Evolutionary conservation across 2,888 invertebrate genomes (phyloP), one percentile per base, ranked within the genome.

Genomic region (Sturmia bella): DNA sequence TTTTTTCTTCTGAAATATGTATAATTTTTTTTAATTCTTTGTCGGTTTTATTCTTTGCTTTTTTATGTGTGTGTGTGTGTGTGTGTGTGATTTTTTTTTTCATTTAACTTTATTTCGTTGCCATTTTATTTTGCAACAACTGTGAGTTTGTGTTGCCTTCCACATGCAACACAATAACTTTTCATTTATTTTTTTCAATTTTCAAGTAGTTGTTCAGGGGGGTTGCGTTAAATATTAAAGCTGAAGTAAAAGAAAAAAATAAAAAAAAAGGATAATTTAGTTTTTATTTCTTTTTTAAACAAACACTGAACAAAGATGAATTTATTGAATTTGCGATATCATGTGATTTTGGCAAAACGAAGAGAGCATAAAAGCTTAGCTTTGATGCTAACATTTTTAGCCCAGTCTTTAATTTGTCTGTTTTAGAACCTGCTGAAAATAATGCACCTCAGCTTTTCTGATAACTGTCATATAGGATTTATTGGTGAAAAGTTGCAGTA

Each of bases 111-210:
- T 17, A 11, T 24, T 19, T 39, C 56, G 43, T 57, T 72, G 50
- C 21, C 32, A 32, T 54, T 64, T 61, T 57, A 52, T 37, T 54
- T 43, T 64, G 57, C 66, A 66, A 64, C 61, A 76, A 27, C 32
- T 17, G 32, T 45, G 63, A 17, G 24, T 5, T 2, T 64, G 37
- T 39, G 57, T n/a, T 39, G 45, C 43, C 63, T 59, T 63, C 21
- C 64, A 66, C 75, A 80, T 75, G 80, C 80, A 80, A 80, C 75
- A 80, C 64, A 75, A 70, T 80, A 80, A 80, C 80, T 80, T 75
- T 80, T 75, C 48, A 45, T 63, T 52, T 48, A 17, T 45, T 66
- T 59, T n/a, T 45, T 43, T 37, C 17, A 32, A 15, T 70, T 15
- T 69, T 69, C 56, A 63, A 75, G 74, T 63, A 50, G 21, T 64